These are phyloP conservation scores for Lerema accius DNA, from an alignment of 1,140 invertebrate genomes.

Conservation along the genomic window DNA sequence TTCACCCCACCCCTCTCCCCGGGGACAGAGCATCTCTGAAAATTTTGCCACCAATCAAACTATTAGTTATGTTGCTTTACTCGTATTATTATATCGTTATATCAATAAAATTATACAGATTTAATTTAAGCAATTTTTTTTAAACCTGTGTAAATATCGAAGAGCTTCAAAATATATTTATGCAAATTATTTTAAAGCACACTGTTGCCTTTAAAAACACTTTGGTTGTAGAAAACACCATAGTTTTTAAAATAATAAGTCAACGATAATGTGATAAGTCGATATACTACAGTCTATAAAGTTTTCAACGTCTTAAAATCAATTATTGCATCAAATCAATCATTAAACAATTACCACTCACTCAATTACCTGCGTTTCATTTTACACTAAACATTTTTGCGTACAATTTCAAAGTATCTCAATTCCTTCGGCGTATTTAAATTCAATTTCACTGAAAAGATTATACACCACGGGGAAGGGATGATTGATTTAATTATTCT, in stretches of 20 bases:
- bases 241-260: no score
- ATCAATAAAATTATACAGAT: background rate
- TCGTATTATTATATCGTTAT: conserved; percentile 9
- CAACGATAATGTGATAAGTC: no score
- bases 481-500: conserved; percentile 82
- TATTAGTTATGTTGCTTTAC: conserved; percentile 50
- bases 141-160: no score
- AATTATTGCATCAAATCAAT: background rate
- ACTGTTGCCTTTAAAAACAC: no score
- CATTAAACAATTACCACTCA: background rate
- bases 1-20: conserved; percentile 52
- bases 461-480: conserved; percentile 74
- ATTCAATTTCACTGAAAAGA: conserved; percentile 76
- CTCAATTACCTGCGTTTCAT: conserved; percentile 7
- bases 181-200: no score
- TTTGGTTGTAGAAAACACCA: no score
- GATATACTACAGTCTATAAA: no score
- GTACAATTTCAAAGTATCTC: conserved; percentile 41
- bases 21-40: conserved; percentile 60
- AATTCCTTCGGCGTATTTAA: conserved; percentile 61
- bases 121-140: conserved; percentile 1
- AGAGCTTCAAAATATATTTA: no score
- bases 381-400: conserved; percentile 34
- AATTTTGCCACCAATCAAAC: conserved; percentile 74
- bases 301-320: no score